A percentile compares a stretch with the other conserved stretches of the same genome.
These are phyloP conservation scores for Nemotelus pantherinus DNA, from an alignment of 2,888 invertebrate genomes.

Conservation along the genomic window DNA sequence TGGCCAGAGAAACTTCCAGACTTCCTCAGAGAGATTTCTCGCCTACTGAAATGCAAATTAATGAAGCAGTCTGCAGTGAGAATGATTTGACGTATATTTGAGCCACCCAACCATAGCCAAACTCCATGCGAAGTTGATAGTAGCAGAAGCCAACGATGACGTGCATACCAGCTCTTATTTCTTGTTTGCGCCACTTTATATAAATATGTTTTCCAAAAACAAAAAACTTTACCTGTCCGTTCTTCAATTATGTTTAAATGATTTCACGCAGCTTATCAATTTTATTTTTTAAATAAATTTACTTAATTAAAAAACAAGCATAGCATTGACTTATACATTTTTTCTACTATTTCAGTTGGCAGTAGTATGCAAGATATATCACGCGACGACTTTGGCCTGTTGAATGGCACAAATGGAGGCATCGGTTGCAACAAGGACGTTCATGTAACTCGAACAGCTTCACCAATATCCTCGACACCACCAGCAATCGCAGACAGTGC, in stretches of 20 bases:
- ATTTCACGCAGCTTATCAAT: not conserved
- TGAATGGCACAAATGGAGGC: conserved; percentile 52
- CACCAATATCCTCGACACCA: conserved; percentile 49
- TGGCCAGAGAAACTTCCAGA: too few relatives aligned
- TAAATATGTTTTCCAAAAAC: too few relatives aligned
- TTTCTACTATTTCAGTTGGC: conserved; percentile 53
- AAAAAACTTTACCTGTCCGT: too few relatives aligned
- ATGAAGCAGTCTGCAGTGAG: too few relatives aligned
- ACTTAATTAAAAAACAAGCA: not conserved
- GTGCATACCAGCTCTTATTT: too few relatives aligned
- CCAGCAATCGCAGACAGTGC: conserved; percentile 25
- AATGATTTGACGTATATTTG: too few relatives aligned
- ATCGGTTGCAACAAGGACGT: conserved; percentile 54
- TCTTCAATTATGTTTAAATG: not conserved
- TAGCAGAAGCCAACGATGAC: too few relatives aligned
- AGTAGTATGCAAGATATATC: conserved; percentile 63
- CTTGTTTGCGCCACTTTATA: too few relatives aligned
- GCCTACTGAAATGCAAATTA: too few relatives aligned
- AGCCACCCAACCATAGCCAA: too few relatives aligned
- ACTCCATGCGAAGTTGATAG: too few relatives aligned
- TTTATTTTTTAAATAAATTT: not conserved
- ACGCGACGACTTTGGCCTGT: conserved; percentile 57
- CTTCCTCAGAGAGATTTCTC: too few relatives aligned
- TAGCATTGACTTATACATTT: not conserved
- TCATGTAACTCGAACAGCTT: conserved; percentile 54